Evolutionary conservation across 1,140 invertebrate genomes (phyloP), one percentile per base, ranked within the genome.

Genomic region (Brachionus sp.): DNA sequence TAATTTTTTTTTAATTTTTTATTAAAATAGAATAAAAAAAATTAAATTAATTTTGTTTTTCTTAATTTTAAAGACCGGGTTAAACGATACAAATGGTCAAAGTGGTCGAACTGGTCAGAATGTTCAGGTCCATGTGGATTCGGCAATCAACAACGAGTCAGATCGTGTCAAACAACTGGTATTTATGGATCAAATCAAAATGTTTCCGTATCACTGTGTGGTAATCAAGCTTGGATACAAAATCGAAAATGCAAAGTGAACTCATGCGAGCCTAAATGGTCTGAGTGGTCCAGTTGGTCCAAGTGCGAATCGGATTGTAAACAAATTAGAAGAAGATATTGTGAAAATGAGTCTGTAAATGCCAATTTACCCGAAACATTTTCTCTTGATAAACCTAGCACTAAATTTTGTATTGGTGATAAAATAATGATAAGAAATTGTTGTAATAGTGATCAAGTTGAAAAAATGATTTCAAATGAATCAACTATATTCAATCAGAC

Each of bases 81-180:
- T 10, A 16, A 29, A 12, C n/a, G 35, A 46, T 62, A 78, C 44
- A 7, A 25, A 33, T 78, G 77, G 77, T 78, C 77, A 3, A 33
- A 35, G 3, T 78, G 77, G 77, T 78, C 77, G n/a, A 19, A 78
- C n/a, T 78, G 77, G 77, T 78, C 77, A 4, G 77, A 78, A 7
- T 78, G 77, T 39, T 53, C 46, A n/a, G n/a, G 23, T 62, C 13
- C 16, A 19, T 78, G 77, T 62, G 77, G 19, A 62, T 25, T 39
- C 6, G 77, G 44, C 13, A 33, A 50, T 7, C 25, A 37, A 39
- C 23, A 62, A 78, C 77, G 77, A 25, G 13, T 42, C 19, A 46
- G 77, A 53, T 35, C 35, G 7, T 78, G 77, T 57, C 77, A 78
- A 53, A 53, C 39, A 62, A 9, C 35, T 5, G 35, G 50, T 5